Conservation (phyloP, 2,113 vertebrate genomes). For the Heptranchias perlo region DNA sequence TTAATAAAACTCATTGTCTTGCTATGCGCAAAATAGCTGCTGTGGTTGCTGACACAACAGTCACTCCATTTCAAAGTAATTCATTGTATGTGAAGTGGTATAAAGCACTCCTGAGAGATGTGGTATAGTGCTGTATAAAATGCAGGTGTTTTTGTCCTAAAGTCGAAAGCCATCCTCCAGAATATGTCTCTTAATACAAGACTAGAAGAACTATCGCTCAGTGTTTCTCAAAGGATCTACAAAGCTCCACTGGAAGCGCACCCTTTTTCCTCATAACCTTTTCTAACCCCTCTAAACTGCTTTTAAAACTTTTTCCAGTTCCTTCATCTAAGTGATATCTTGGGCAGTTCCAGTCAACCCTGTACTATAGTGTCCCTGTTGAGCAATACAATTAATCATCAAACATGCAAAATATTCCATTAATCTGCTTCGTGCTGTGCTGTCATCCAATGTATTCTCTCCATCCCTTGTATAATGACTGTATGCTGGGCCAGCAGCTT, state of each 20-base stretch:
- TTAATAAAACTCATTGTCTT: neutral
- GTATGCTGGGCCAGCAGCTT: neutral
- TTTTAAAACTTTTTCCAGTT: neutral
- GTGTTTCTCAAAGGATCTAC: neutral
- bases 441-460: neutral
- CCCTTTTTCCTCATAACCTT: neutral
- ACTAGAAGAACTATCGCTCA: neutral
- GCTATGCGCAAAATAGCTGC: neutral
- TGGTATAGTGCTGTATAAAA: neutral
- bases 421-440: neutral
- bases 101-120: neutral
- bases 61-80: neutral
- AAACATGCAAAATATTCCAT: neutral
- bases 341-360: neutral
- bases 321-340: neutral
- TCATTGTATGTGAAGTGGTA: neutral
- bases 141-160: neutral
- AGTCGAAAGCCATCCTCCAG: neutral
- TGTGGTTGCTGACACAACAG: neutral
- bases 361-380: neutral
- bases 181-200: neutral
- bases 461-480: neutral
- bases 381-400: neutral
- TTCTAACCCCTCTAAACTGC: neutral
- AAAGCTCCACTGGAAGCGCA: neutral